Conservation (phyloP, 2,113 vertebrate genomes). For the Ceyx melanurus region DNA sequence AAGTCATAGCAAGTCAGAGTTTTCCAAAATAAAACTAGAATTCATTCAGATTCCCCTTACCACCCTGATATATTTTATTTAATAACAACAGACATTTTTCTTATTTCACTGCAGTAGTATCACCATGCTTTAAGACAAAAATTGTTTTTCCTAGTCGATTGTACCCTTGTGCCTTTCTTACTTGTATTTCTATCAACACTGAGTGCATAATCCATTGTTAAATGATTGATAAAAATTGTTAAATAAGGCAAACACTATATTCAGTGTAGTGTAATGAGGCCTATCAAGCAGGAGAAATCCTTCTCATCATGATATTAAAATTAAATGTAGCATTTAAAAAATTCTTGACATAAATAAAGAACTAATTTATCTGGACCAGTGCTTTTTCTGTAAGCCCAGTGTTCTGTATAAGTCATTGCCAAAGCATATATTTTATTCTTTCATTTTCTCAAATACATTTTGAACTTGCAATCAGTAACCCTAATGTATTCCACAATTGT, state of each 20-base stretch:
- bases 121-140: not conserved
- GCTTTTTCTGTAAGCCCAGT: constrained; percentile 75
- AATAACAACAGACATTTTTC: not conserved
- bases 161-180: constrained; percentile 33
- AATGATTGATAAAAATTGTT: constrained; percentile 81
- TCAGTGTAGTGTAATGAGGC: constrained; percentile 75
- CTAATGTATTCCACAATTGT: not conserved
- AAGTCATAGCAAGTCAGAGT: not conserved
- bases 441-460: constrained; percentile 57
- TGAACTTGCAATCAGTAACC: constrained; percentile 60
- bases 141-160: constrained; percentile 38
- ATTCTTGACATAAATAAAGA: constrained; percentile 78
- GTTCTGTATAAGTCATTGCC: constrained; percentile 77
- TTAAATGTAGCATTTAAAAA: constrained; percentile 81
- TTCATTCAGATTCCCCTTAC: not conserved
- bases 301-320: constrained; percentile 78
- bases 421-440: constrained; percentile 73
- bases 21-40: not conserved
- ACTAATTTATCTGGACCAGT: constrained; percentile 77
- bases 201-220: constrained; percentile 62
- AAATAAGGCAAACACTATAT: constrained; percentile 80
- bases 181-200: constrained; percentile 41
- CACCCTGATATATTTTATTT: not conserved
- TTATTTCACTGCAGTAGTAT: not conserved
- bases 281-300: constrained; percentile 64